These are phyloP conservation scores for Hofmannophila pseudospretella DNA, from an alignment of 2,888 invertebrate genomes.

Conservation along the genomic window DNA sequence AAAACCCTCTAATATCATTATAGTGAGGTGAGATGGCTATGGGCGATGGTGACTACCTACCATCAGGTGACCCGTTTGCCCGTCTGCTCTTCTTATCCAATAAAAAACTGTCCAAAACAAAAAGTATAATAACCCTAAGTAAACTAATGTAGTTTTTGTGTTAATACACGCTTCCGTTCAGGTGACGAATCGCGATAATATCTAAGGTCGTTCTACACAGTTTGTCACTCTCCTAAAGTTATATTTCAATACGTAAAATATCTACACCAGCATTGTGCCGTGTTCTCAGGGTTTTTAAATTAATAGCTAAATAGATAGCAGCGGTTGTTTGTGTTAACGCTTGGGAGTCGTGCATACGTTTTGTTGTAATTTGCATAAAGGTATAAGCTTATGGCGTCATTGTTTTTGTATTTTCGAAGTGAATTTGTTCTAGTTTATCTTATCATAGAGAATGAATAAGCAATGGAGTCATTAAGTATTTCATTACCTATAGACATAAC, in stretches of 20 bases:
- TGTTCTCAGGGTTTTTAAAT: conserved; percentile 37
- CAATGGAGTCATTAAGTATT: conserved; percentile 18
- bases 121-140: conserved; percentile 33
- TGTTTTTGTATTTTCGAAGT: conserved; percentile 25
- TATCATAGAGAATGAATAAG: conserved; percentile 32
- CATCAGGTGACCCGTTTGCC: too few species aligned
- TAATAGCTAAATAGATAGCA: conserved; percentile 43
- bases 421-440: conserved; percentile 40
- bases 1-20: too few species aligned
- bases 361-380: conserved; percentile 43
- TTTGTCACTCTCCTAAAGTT: conserved; percentile 51
- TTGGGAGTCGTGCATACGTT: conserved; percentile 32
- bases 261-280: conserved; percentile 24
- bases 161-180: conserved; percentile 66
- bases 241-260: conserved; percentile 25
- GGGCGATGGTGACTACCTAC: too few species aligned
- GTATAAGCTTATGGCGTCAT: conserved; percentile 25
- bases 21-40: too few species aligned
- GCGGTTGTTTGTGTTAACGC: conserved; percentile 33
- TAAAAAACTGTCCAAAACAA: too few species aligned
- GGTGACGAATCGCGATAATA: conserved; percentile 61
- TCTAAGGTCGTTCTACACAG: conserved; percentile 44
- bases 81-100: too few species aligned
- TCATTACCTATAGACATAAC: too few species aligned
- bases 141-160: conserved; percentile 72